phyloP scores from a whole-genome alignment of 1,140 invertebrate species.

The Sitobion miscanthi region DNA sequence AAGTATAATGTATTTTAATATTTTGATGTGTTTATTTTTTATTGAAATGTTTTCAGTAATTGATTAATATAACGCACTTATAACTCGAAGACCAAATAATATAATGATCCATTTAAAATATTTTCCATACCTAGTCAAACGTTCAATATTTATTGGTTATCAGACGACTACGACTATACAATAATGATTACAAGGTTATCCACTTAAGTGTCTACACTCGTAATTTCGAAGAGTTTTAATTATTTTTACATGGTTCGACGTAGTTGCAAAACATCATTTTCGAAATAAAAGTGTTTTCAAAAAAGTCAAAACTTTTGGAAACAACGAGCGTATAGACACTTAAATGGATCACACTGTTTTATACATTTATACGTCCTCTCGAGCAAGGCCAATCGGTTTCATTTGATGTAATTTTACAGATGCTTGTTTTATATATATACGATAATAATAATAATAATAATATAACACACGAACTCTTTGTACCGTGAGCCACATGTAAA shows the following conservation, averaged over 20 bases:
- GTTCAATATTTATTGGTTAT: neutral
- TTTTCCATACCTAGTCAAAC: neutral
- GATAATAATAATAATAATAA: neutral
- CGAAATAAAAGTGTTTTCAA: neutral
- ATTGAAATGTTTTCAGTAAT: neutral
- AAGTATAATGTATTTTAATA: neutral
- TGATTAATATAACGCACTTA: neutral
- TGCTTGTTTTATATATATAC: neutral
- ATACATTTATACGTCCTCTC: neutral
- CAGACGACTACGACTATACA: neutral
- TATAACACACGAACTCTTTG: neutral
- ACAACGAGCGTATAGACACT: neutral
- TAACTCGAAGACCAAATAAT: neutral
- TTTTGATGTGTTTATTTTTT: neutral
- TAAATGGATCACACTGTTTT: neutral
- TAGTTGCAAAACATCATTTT: neutral
- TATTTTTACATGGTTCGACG: neutral
- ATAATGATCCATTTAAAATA: neutral
- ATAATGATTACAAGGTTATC: neutral
- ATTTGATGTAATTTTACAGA: constrained; percentile 1
- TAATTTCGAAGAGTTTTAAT: neutral
- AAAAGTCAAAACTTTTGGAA: neutral
- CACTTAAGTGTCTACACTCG: neutral
- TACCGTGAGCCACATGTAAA: neutral
- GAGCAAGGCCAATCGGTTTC: neutral